Conservation (phyloP, 2,113 vertebrate genomes). For the Sciurus niger region DNA sequence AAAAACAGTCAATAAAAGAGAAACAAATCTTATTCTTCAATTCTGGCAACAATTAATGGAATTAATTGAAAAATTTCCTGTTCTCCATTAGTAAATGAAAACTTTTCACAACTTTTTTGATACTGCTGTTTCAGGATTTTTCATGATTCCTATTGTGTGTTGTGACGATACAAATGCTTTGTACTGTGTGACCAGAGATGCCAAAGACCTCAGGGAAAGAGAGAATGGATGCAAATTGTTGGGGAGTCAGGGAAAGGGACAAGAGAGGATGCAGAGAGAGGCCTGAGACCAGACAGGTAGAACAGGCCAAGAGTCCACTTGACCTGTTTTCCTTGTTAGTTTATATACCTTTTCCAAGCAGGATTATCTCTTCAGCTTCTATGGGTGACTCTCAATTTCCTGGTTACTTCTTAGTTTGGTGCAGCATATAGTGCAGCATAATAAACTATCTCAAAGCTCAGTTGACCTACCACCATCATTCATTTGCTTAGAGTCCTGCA, state of each 20-base stretch:
- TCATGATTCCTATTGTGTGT: neutral
- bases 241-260: no score
- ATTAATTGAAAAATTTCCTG: slow-evolving; percentile 60
- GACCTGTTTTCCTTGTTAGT: neutral
- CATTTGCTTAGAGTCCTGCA: neutral
- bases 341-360: neutral
- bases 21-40: slow-evolving; percentile 73
- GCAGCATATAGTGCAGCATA: neutral
- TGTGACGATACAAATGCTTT: neutral
- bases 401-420: neutral
- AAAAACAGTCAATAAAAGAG: slow-evolving; percentile 74
- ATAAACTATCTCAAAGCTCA: neutral
- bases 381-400: neutral
- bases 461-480: neutral
- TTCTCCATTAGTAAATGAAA: slow-evolving; percentile 32
- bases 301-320: fast-evolving
- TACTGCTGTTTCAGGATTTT: neutral
- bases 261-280: neutral
- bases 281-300: neutral
- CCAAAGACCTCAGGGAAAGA: neutral
- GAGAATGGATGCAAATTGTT: fast-evolving
- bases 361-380: neutral
- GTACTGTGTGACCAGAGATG: neutral
- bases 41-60: slow-evolving; percentile 62
- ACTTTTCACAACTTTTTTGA: neutral